Conservation (phyloP, 1,140 invertebrate genomes). For the Drosophila dunni region DNA sequence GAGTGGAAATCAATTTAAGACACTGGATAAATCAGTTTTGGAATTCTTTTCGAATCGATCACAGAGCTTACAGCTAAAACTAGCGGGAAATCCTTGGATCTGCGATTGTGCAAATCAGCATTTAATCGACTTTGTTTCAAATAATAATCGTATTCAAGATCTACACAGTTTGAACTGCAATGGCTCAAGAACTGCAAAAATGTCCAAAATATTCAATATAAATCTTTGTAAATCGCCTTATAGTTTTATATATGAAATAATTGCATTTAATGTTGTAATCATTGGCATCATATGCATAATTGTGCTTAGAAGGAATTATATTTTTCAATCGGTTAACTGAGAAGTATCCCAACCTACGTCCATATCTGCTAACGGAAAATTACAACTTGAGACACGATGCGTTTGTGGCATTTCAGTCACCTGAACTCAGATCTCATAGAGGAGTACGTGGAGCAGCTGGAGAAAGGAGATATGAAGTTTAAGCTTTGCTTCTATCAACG, state of each 20-base stretch:
- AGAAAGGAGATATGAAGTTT: background rate
- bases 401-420: conserved; percentile 11
- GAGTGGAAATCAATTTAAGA: background rate
- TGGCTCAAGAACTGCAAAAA: background rate
- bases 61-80: background rate
- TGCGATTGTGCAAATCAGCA: background rate
- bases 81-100: conserved; percentile 10
- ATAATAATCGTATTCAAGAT: background rate
- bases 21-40: background rate
- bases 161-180: background rate
- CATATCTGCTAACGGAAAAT: background rate
- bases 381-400: background rate
- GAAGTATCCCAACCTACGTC: background rate
- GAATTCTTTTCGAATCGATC: background rate
- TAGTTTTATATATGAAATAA: background rate
- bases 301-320: background rate
- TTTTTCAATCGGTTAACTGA: conserved; percentile 1
- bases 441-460: conserved; percentile 5
- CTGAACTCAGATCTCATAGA: background rate
- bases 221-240: background rate
- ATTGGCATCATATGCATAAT: background rate
- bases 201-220: background rate
- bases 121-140: conserved; percentile 2
- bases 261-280: background rate
- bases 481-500: conserved; percentile 18